Conservation (phyloP, 2,888 invertebrate genomes). For the Metopia argyrocephala region DNA sequence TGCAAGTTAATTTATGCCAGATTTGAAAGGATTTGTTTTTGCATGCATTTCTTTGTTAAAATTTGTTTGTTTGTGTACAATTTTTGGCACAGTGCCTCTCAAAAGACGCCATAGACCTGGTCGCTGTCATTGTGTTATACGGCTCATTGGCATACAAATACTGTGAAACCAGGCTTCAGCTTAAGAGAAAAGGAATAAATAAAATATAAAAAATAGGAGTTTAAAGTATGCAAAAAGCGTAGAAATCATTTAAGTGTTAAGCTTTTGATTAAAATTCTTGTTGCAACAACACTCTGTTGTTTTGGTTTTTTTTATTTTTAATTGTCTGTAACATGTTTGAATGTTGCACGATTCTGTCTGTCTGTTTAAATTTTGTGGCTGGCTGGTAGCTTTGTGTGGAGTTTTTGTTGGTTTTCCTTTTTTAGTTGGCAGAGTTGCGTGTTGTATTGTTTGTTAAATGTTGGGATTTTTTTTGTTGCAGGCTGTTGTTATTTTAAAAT, state of each 20-base stretch:
- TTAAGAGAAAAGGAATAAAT: neutral
- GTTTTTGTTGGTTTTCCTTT: conserved; percentile 43
- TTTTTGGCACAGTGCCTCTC: conserved; percentile 45
- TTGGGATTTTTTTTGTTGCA: conserved; percentile 42
- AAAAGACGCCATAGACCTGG: neutral
- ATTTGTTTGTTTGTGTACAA: conserved; percentile 28
- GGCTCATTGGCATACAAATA: no score
- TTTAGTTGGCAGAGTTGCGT: conserved; percentile 61
- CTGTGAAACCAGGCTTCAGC: conserved; percentile 52
- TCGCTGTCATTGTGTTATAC: conserved; percentile 48
- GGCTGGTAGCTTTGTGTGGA: neutral
- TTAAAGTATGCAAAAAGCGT: conserved; percentile 45
- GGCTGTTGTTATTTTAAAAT: conserved; percentile 70
- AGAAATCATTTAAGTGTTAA: conserved; percentile 71
- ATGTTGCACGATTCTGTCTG: conserved; percentile 41
- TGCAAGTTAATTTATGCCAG: conserved; percentile 64
- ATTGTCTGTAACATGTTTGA: neutral
- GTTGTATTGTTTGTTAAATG: conserved; percentile 58
- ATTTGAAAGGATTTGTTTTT: conserved; percentile 59
- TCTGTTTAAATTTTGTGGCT: conserved; percentile 24
- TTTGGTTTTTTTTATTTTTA: neutral
- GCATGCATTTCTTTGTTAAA: conserved; percentile 46
- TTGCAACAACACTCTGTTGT: conserved; percentile 75
- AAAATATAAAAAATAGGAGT: conserved; percentile 8
- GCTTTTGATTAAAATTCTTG: conserved; percentile 78